These are phyloP conservation scores for Laterallus jamaicensis DNA, from an alignment of 2,113 vertebrate genomes.

Conservation along the genomic window DNA sequence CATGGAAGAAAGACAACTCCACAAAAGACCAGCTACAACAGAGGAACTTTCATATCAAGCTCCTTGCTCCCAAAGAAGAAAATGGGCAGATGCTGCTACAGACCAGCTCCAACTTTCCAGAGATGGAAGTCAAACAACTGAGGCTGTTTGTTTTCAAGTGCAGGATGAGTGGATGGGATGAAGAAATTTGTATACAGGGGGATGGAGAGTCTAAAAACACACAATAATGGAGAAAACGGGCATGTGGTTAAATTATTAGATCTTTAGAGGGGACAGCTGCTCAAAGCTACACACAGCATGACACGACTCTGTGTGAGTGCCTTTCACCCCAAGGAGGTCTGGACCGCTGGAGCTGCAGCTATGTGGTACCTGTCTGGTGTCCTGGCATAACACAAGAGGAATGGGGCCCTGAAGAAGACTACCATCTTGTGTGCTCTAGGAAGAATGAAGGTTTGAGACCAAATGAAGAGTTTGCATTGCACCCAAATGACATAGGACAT, in stretches of 20 bases:
- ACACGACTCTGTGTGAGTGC: fast-evolving
- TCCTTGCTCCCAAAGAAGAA: neutral
- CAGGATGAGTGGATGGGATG: neutral
- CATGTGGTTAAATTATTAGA: neutral
- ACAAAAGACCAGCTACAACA: neutral
- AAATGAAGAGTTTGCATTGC: neutral
- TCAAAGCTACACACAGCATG: neutral
- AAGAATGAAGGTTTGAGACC: neutral
- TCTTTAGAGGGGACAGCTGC: neutral
- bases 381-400: neutral
- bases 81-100: neutral
- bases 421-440: fast-evolving
- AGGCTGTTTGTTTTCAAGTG: neutral
- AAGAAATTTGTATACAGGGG: neutral
- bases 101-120: neutral
- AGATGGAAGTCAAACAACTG: neutral
- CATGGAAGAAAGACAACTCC: neutral
- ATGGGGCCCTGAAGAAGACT: neutral
- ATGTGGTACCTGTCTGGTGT: neutral
- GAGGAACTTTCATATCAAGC: neutral
- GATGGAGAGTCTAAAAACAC: neutral
- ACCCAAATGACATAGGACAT: fast-evolving
- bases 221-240: neutral
- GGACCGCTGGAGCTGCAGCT: neutral
- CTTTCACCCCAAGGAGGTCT: neutral